phyloP scores from a whole-genome alignment of 2,888 invertebrate genomes.

The Stenodera caucasica region DNA sequence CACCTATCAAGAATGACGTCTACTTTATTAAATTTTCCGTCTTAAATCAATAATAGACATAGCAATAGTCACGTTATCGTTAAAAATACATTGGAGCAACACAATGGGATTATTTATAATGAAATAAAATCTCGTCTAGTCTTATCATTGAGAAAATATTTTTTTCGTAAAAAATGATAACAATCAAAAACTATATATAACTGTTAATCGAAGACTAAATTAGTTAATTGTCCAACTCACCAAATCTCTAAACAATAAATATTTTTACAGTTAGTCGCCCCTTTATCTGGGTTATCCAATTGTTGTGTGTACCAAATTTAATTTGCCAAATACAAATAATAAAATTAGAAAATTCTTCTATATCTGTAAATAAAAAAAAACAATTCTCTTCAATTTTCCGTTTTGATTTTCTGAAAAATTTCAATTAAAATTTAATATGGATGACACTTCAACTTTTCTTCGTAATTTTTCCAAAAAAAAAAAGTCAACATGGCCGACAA shows the following conservation, averaged over 20 bases:
- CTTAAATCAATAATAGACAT: background rate
- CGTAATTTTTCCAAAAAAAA: conserved; percentile 34
- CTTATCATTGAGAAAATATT: no score
- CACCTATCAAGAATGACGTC: background rate
- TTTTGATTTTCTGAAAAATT: background rate
- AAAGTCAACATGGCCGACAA: conserved; percentile 42
- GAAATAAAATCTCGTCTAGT: no score
- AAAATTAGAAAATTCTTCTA: background rate
- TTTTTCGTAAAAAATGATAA: background rate
- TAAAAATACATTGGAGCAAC: background rate
- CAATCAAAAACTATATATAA: background rate
- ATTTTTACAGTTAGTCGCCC: background rate
- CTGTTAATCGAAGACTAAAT: background rate
- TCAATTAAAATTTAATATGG: conserved; percentile 23
- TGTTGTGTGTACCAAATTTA: no score
- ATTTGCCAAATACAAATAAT: background rate
- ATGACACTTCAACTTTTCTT: conserved; percentile 44
- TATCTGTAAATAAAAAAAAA: no score
- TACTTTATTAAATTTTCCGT: background rate
- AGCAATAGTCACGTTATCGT: background rate
- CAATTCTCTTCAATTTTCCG: no score
- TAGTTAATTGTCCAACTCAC: background rate
- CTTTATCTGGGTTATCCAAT: no score
- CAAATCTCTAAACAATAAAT: background rate
- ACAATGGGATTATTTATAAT: no score